These are phyloP conservation scores for Passerculus sandwichensis DNA, from an alignment of 2,797 vertebrate genomes.

Conservation along the genomic window DNA sequence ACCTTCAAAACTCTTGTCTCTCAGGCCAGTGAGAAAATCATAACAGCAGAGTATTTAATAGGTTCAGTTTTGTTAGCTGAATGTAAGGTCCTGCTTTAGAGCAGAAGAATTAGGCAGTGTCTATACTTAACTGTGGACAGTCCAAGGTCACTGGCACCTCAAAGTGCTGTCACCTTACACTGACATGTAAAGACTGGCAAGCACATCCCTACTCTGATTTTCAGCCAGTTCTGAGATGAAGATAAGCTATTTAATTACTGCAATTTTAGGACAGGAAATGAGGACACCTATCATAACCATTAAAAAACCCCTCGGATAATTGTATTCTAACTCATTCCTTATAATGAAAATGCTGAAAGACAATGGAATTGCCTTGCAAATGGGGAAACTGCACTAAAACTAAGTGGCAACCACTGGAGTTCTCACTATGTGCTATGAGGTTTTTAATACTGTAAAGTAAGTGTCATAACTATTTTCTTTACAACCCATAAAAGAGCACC, in stretches of 20 bases:
- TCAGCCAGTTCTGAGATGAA: neutral
- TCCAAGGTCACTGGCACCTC: neutral
- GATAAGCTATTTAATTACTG: constrained; percentile 37
- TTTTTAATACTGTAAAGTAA: neutral
- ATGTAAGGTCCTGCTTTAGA: neutral
- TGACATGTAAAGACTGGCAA: neutral
- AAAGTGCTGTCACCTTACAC: neutral
- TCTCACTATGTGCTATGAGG: neutral
- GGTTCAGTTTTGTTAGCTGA: neutral
- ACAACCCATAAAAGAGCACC: neutral
- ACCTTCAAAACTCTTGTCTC: neutral
- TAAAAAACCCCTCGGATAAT: neutral
- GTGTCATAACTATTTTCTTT: neutral
- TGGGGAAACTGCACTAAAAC: neutral
- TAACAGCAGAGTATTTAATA: neutral
- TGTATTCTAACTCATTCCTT: neutral
- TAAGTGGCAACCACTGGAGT: neutral
- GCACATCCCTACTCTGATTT: neutral
- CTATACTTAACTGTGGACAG: neutral
- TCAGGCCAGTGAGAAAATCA: neutral
- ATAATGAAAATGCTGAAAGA: neutral
- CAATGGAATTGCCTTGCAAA: neutral
- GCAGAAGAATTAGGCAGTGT: neutral
- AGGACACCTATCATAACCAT: constrained; percentile 1
- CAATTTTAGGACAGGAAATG: constrained; percentile 36